Percentiles rank a stretch among this genome's conserved stretches.
phyloP scores from a whole-genome alignment of 2,113 vertebrate genomes.

The Cyprinodon tularosa region DNA sequence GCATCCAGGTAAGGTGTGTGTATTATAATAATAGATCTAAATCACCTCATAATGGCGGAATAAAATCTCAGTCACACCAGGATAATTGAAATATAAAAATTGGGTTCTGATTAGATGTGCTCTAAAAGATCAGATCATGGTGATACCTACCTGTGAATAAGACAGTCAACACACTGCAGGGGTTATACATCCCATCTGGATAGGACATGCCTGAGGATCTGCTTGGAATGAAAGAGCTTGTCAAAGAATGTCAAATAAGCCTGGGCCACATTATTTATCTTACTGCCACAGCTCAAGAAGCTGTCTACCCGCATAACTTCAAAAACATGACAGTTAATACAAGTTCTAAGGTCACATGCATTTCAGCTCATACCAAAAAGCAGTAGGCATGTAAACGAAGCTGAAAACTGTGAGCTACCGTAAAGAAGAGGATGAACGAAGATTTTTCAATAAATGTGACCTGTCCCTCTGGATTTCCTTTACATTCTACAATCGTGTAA shows the following conservation, averaged over 20 bases:
- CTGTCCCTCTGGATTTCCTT: not conserved
- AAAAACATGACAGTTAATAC: not conserved
- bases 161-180: not conserved
- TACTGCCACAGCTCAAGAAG: slow-evolving; percentile 1
- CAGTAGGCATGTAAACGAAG: not conserved
- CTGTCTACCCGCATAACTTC: not conserved
- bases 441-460: not conserved
- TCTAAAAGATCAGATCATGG: slow-evolving; percentile 2
- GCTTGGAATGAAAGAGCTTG: not conserved
- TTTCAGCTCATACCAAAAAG: too few species aligned
- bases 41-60: not conserved
- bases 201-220: not conserved
- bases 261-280: slow-evolving; percentile 6
- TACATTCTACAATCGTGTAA: not conserved
- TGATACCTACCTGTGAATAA: not conserved
- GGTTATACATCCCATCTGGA: not conserved
- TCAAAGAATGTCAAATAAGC: not conserved
- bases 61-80: not conserved
- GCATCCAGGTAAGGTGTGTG: not conserved
- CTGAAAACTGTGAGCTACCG: not conserved
- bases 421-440: not conserved
- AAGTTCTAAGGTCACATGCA: not conserved
- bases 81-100: not conserved
- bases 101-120: not conserved
- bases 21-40: not conserved